A percentile compares a stretch with the other conserved stretches of the same genome.
Conservation (phyloP, 2,797 vertebrate genomes). For the Oreochromis grahami region DNA sequence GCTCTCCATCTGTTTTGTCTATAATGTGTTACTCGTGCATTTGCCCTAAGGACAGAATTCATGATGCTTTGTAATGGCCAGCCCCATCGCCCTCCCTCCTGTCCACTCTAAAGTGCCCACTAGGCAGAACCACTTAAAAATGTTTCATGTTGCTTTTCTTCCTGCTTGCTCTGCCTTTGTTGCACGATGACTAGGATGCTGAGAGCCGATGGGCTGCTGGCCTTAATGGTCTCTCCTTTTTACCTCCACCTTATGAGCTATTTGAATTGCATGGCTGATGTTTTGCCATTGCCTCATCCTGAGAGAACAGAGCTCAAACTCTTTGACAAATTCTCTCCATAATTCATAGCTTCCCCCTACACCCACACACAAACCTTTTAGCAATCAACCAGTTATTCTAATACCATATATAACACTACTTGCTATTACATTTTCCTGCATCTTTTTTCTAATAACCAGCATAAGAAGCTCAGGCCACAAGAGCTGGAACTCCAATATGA, state of each 20-base stretch:
- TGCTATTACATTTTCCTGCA: neutral
- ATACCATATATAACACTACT: neutral
- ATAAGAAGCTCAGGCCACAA: neutral
- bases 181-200: slow-evolving; percentile 49
- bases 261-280: slow-evolving; percentile 48
- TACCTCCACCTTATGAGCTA: slow-evolving; percentile 24
- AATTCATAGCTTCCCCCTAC: slow-evolving; percentile 8
- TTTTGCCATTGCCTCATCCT: slow-evolving; percentile 20
- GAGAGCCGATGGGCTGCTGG: slow-evolving; percentile 43
- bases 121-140: slow-evolving; percentile 56
- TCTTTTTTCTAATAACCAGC: neutral
- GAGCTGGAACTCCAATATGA: slow-evolving; percentile 30
- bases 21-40: slow-evolving; percentile 17
- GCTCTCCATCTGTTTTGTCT: neutral
- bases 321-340: slow-evolving; percentile 22
- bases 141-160: slow-evolving; percentile 52
- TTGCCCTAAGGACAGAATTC: slow-evolving; percentile 37
- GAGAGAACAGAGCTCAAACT: slow-evolving; percentile 11
- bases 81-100: slow-evolving; percentile 21
- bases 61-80: slow-evolving; percentile 49
- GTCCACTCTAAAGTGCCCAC: slow-evolving; percentile 32
- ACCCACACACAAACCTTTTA: neutral
- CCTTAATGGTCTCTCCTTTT: slow-evolving; percentile 53
- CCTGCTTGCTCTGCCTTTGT: slow-evolving; percentile 43
- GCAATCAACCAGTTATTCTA: neutral